Evolutionary conservation across 2,113 vertebrate species (phyloP).

Genomic region (Caranx ignobilis): DNA sequence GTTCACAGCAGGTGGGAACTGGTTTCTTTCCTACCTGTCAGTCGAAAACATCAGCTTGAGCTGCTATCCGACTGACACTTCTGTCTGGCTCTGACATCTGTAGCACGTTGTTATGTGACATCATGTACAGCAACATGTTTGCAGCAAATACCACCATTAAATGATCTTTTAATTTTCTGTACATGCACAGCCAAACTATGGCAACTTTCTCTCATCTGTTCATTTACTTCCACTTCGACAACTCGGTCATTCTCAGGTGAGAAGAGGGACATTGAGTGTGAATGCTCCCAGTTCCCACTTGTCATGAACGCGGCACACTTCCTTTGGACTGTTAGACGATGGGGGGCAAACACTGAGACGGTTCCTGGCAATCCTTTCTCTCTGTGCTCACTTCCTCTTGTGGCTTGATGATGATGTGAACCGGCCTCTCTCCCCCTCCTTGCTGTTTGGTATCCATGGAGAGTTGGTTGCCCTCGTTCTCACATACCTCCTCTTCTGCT

Average conservation of each 20-base stretch:
- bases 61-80: not conserved
- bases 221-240: not conserved
- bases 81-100: not conserved
- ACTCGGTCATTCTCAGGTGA: not conserved
- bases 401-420: slow-evolving; percentile 83
- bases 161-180: not conserved
- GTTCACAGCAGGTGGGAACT: slow-evolving; percentile 14
- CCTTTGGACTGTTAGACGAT: slow-evolving; percentile 58
- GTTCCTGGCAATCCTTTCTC: slow-evolving; percentile 63
- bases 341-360: slow-evolving; percentile 65
- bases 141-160: not conserved
- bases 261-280: not conserved
- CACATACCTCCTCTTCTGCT: slow-evolving; percentile 75
- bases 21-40: not conserved
- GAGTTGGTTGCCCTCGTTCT: slow-evolving; percentile 45
- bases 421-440: slow-evolving; percentile 69
- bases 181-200: not conserved
- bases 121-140: slow-evolving; percentile 5
- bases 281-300: slow-evolving; percentile 32
- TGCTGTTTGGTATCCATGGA: slow-evolving; percentile 60
- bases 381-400: slow-evolving; percentile 65
- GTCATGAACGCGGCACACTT: slow-evolving; percentile 6
- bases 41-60: not conserved
- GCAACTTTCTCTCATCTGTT: slow-evolving; percentile 1
- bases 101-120: not conserved